Percentiles rank a stretch among this genome's conserved stretches.
Evolutionary conservation across 2,797 vertebrate species (phyloP).

Genomic region (Hippocampus kuda): DNA sequence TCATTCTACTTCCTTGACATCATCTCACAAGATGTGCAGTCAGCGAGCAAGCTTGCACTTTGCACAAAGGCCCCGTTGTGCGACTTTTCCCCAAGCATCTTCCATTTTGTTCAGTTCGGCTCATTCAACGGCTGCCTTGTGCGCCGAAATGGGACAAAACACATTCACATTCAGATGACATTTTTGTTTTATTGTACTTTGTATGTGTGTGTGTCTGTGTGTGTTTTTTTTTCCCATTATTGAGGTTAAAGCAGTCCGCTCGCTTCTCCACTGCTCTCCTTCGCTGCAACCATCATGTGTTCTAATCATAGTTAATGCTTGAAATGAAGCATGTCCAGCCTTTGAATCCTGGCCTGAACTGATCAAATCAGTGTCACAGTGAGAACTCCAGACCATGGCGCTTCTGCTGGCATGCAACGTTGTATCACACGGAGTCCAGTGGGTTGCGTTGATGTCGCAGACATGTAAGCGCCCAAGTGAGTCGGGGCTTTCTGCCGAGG

Average conservation of each 20-base stretch:
- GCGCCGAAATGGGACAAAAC: background rate
- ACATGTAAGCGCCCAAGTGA: background rate
- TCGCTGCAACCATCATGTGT: conserved; percentile 12
- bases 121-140: conserved; percentile 15
- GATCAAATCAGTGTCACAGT: conserved; percentile 26
- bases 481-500: conserved; percentile 1
- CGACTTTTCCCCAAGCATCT: conserved; percentile 22
- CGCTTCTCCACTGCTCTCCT: background rate
- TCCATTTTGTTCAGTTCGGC: conserved; percentile 16
- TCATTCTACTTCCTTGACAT: conserved; percentile 45
- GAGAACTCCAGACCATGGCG: conserved; percentile 8
- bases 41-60: conserved; percentile 41
- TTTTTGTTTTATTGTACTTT: background rate
- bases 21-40: conserved; percentile 55
- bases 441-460: background rate
- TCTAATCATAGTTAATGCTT: conserved; percentile 22
- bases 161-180: background rate
- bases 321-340: conserved; percentile 13
- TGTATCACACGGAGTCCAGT: conserved; percentile 13
- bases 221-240: background rate
- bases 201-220: background rate
- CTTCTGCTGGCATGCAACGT: conserved; percentile 12
- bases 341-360: conserved; percentile 21
- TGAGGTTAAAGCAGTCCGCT: background rate
- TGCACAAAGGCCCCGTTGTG: conserved; percentile 48